phyloP scores from a whole-genome alignment of 2,113 vertebrate species.

The Scytalopus superciliaris region DNA sequence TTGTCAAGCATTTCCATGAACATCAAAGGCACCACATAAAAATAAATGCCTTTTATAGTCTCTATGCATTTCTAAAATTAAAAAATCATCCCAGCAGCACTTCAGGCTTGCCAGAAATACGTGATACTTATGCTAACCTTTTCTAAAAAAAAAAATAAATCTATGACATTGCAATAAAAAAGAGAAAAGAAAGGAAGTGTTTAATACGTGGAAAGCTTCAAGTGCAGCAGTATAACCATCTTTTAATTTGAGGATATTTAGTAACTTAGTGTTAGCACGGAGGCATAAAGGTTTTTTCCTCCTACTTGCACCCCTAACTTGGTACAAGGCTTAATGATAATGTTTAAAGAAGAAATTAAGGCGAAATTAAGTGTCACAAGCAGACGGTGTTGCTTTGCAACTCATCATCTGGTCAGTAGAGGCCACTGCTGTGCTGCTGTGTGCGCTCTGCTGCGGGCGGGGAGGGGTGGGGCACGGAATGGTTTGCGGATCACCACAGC shows the following conservation, averaged over 20 bases:
- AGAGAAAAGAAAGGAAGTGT: background rate
- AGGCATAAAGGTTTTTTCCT: background rate
- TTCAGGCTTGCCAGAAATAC: background rate
- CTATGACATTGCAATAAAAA: background rate
- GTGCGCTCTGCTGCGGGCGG: no score
- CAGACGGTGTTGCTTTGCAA: rapidly evolving
- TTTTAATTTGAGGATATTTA: background rate
- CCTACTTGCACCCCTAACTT: rapidly evolving
- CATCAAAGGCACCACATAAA: background rate
- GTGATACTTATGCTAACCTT: background rate
- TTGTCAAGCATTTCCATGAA: background rate
- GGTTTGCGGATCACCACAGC: background rate
- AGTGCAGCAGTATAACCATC: background rate
- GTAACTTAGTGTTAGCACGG: background rate
- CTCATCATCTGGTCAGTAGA: background rate
- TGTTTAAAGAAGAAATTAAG: background rate
- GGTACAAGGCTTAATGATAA: background rate
- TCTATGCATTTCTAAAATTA: background rate
- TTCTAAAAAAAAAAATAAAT: background rate
- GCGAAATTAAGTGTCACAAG: rapidly evolving
- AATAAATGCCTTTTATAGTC: background rate
- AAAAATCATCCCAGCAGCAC: background rate
- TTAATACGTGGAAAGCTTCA: background rate
- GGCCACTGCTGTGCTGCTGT: background rate
- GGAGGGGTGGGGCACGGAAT: rapidly evolving